Evolutionary conservation across 2,113 vertebrate genomes (phyloP).

Genomic region (Nothoprocta perdicaria): DNA sequence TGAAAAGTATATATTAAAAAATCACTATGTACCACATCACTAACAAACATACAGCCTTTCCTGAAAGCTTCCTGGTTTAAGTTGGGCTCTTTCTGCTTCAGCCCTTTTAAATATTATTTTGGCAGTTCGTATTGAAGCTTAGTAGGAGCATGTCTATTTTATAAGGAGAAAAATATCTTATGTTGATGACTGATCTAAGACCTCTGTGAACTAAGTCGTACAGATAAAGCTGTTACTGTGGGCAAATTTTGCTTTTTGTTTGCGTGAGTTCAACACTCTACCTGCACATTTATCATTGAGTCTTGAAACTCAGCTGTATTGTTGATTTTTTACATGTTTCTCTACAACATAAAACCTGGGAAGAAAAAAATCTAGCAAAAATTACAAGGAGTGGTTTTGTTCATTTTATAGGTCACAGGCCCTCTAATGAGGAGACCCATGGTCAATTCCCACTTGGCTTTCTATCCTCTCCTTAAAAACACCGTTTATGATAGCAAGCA

Average conservation of each 20-base stretch:
- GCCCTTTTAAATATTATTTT: constrained; percentile 35
- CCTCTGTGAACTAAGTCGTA: background rate
- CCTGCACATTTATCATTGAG: background rate
- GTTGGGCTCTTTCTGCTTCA: constrained; percentile 13
- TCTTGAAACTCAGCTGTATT: background rate
- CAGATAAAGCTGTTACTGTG: background rate
- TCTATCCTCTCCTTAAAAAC: background rate
- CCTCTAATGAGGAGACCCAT: background rate
- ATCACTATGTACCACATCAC: background rate
- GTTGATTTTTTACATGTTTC: background rate
- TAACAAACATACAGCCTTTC: constrained; percentile 11
- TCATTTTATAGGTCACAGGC: constrained; percentile 10
- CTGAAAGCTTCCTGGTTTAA: background rate
- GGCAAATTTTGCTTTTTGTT: constrained; percentile 11
- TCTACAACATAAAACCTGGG: background rate
- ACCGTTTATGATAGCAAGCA: background rate
- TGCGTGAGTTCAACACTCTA: background rate
- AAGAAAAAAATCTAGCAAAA: background rate
- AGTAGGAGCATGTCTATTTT: background rate
- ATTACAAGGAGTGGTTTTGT: background rate
- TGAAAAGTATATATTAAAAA: background rate
- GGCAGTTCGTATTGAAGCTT: constrained; percentile 27
- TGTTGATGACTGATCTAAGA: background rate
- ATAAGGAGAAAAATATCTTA: constrained; percentile 4
- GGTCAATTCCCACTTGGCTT: background rate